A percentile compares a stretch with the other conserved stretches of the same genome.
Conservation (phyloP, 1,140 invertebrate species). For the Plutomurus gul region DNA sequence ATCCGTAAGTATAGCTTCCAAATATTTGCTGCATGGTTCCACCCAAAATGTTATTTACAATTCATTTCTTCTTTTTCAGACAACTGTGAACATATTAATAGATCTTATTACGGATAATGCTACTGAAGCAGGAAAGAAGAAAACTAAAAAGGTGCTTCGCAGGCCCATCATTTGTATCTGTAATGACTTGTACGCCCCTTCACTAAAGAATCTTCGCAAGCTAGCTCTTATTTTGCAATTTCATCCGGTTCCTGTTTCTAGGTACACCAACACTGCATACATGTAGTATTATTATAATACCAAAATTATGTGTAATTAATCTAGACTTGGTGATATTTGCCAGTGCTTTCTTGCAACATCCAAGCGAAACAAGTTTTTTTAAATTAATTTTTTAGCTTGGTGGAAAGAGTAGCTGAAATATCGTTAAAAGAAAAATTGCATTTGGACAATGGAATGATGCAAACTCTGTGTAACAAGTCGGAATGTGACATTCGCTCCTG, state of each 20-base stretch:
- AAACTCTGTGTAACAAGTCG: slow-evolving; percentile 77
- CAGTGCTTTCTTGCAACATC: too few species aligned
- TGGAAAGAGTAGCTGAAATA: slow-evolving; percentile 71
- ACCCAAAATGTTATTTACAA: neutral
- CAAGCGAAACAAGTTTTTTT: too few species aligned
- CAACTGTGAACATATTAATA: slow-evolving; percentile 84
- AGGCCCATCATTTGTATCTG: slow-evolving; percentile 95
- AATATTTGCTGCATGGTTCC: neutral
- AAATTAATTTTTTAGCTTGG: slow-evolving; percentile 61
- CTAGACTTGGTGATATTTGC: too few species aligned
- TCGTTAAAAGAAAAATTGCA: slow-evolving; percentile 69
- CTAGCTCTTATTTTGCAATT: slow-evolving; percentile 76
- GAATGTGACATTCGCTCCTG: slow-evolving; percentile 87
- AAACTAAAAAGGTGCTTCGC: slow-evolving; percentile 65
- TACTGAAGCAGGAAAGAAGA: slow-evolving; percentile 61
- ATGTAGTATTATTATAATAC: too few species aligned
- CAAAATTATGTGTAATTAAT: too few species aligned
- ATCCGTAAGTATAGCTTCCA: slow-evolving; percentile 55
- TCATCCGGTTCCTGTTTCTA: slow-evolving; percentile 66
- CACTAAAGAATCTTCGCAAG: slow-evolving; percentile 74
- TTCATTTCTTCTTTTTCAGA: slow-evolving; percentile 58
- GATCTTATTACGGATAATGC: slow-evolving; percentile 74
- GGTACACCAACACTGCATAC: too few species aligned
- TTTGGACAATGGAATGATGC: slow-evolving; percentile 71
- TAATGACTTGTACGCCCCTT: slow-evolving; percentile 88